A percentile compares a stretch with the other conserved stretches of the same genome.
Conservation (phyloP, 2,113 vertebrate species). For the Plectropomus leopardus region DNA sequence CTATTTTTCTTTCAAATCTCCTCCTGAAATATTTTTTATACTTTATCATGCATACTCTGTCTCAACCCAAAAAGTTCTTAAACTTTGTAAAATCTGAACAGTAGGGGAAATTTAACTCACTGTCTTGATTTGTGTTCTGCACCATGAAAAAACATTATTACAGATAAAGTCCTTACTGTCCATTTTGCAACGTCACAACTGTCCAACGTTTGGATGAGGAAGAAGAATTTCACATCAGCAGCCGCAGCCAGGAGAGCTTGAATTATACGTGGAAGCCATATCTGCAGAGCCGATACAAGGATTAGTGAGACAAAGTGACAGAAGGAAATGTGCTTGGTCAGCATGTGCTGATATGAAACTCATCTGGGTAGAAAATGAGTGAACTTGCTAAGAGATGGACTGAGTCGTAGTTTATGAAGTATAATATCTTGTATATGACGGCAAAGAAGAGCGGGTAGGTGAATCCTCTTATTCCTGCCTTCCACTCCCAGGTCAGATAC, state of each 20-base stretch:
- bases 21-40: too few species aligned
- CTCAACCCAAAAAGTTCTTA: too few species aligned
- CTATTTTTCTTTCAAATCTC: too few species aligned
- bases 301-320: neutral
- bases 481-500: conserved; percentile 97
- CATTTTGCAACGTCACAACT: conserved; percentile 86
- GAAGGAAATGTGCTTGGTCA: neutral
- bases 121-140: too few species aligned
- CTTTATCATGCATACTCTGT: too few species aligned
- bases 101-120: too few species aligned
- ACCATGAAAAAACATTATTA: too few species aligned
- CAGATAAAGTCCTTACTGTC: conserved; percentile 85
- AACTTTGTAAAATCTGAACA: too few species aligned
- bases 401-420: conserved; percentile 86
- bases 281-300: conserved; percentile 78
- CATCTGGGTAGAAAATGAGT: neutral
- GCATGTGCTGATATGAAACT: neutral
- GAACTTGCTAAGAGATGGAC: conserved; percentile 90
- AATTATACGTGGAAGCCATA: conserved; percentile 91
- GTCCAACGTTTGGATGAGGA: conserved; percentile 86
- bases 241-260: conserved; percentile 91
- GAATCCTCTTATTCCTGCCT: conserved; percentile 89
- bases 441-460: conserved; percentile 93
- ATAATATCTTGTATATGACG: conserved; percentile 89
- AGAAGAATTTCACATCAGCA: conserved; percentile 92